Base-by-base conservation (phyloP, 2,113 vertebrate species). In the Oryzias curvinotus region DNA sequence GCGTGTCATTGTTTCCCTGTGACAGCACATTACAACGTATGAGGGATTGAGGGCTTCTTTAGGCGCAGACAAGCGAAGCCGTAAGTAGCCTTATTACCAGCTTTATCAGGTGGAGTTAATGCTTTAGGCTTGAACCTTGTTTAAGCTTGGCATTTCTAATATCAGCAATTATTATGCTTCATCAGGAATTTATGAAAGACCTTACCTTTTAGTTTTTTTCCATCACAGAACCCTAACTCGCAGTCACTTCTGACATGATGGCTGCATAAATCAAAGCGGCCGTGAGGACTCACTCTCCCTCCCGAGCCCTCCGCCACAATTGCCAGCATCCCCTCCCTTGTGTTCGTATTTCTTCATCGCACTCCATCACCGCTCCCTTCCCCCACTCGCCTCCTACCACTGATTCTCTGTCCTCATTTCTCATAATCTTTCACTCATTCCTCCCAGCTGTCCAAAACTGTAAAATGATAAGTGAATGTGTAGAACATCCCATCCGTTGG, bases 191-290 rank as follows among this genome's bases (percentile, higher is more conserved):
- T 68, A 83, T 87, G 68, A 82, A 82, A 66, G 52, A 42, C 59
- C 44, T 63, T 59, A 26, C 54, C 62, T 67, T 59, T 53, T 30
- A 1, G 19, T 54, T 62, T 68, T 58, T 58, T 68, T 57, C 56
- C 68, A 60, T 83, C 70, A 68, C 46, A 56, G 62, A 78, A 17
- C 73, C 76, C 71, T 64, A 64, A 84, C 79, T 84, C 71, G 26
- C 52, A 69, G 71, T 81, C 76, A 72, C 72, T 80, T 50, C 67
- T 60, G 41, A 65, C 62, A 57, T 72, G 75, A 88, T 71, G 66
- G 78, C 83, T 83, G 63, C 57, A 85, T 89, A 83, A 85, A 89
- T 91, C 86, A 75, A 52, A 51, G 65, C 57, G 63, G 60, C 70
- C 67, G 57, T 16, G 55, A 64, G 58, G 56, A 57, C 70, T 62